A percentile compares a stretch with the other conserved stretches of the same genome.
Conservation (phyloP, 2,797 vertebrate species). For the Okamejei kenojei region DNA sequence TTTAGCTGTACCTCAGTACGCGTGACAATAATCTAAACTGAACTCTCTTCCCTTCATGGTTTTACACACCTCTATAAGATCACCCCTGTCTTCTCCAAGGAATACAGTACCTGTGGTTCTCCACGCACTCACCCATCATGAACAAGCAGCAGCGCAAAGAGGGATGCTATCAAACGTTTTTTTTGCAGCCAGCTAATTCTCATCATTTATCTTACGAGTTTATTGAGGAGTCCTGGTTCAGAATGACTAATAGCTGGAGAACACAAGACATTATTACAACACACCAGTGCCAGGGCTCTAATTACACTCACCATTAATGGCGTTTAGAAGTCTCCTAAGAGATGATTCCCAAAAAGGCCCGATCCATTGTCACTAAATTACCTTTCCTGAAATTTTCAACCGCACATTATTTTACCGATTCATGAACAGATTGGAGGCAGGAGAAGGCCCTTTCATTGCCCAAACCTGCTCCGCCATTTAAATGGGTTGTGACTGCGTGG, state of each 20-base stretch:
- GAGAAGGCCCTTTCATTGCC: too few relatives aligned
- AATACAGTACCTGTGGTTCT: neutral
- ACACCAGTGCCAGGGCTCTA: neutral
- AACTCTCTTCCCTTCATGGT: too few relatives aligned
- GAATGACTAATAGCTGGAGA: constrained; percentile 9
- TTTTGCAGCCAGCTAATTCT: neutral
- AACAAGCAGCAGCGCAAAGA: constrained; percentile 2
- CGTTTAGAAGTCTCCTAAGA: constrained; percentile 10
- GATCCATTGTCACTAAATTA: neutral
- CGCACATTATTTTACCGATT: neutral
- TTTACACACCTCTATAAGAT: too few relatives aligned
- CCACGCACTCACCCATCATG: neutral
- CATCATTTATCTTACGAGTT: constrained; percentile 11
- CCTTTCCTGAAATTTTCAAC: neutral
- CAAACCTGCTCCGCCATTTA: too few relatives aligned
- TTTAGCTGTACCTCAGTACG: too few relatives aligned
- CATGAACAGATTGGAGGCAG: too few relatives aligned
- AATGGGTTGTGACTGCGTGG: too few relatives aligned
- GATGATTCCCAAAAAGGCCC: neutral
- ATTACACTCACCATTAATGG: constrained; percentile 19
- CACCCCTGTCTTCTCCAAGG: neutral
- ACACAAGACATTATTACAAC: constrained; percentile 1
- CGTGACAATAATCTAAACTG: too few relatives aligned
- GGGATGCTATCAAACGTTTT: neutral
- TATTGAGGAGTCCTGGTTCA: constrained; percentile 17